Conservation (phyloP, 2,797 vertebrate genomes). For the Bryconaethiops microstoma region DNA sequence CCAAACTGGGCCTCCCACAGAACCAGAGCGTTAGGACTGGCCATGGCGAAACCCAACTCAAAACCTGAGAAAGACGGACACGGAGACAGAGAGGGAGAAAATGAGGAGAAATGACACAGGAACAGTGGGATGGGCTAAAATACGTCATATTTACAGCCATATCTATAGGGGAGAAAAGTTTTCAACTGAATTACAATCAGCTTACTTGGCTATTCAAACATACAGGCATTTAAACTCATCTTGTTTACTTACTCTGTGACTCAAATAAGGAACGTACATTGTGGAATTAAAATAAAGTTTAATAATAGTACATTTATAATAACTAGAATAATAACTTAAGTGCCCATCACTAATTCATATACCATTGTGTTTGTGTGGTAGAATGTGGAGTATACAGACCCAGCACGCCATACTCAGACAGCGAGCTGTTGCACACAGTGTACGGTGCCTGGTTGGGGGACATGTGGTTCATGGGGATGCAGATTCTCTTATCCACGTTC, state of each 20-base stretch:
- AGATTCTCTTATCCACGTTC: conserved; percentile 85
- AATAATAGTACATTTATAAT: no score
- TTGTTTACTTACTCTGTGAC: no score
- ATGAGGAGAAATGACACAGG: not conserved
- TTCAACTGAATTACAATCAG: not conserved
- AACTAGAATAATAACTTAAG: no score
- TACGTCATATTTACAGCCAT: not conserved
- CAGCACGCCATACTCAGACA: conserved; percentile 89
- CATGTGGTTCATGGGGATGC: conserved; percentile 88
- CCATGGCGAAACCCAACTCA: conserved; percentile 85
- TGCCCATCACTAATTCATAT: no score
- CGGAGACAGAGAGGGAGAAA: conserved; percentile 51
- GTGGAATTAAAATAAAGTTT: no score
- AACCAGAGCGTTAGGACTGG: conserved; percentile 82
- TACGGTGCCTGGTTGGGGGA: conserved; percentile 88
- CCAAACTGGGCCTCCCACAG: conserved; percentile 86
- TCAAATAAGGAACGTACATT: no score
- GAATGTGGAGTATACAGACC: conserved; percentile 66
- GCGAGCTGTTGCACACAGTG: conserved; percentile 91
- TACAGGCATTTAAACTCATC: no score
- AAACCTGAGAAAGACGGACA: conserved; percentile 69
- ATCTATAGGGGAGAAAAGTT: not conserved
- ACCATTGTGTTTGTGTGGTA: no score
- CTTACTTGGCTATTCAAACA: no score
- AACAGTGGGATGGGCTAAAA: not conserved